Evolutionary conservation across 2,113 vertebrate species (phyloP).

Genomic region (Microtus richardsoni): DNA sequence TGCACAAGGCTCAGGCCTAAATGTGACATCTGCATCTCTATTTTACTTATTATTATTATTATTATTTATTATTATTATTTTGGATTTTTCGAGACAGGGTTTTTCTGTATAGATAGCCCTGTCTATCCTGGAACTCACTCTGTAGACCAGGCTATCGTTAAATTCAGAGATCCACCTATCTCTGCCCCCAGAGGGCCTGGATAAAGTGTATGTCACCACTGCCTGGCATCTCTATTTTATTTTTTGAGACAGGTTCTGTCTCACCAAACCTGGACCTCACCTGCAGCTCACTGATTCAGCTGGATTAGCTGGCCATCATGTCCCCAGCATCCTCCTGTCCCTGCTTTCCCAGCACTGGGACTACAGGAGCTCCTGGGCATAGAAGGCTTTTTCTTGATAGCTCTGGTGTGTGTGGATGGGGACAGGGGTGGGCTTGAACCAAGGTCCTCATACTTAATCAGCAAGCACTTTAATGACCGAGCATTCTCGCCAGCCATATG

Average conservation of each 20-base stretch:
- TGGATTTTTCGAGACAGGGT: not conserved
- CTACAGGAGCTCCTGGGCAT: too few species aligned
- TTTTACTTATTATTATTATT: not conserved
- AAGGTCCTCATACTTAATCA: not conserved
- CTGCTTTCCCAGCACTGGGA: too few species aligned
- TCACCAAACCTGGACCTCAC: not conserved
- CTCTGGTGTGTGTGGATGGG: too few species aligned
- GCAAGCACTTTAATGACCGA: not conserved
- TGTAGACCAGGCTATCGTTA: not conserved
- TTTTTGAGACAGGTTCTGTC: not conserved
- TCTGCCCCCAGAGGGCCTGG: not conserved
- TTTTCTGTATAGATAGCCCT: not conserved
- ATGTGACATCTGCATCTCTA: not conserved
- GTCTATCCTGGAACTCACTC: not conserved
- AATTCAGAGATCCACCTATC: not conserved
- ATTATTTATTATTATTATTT: not conserved
- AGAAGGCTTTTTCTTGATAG: not conserved
- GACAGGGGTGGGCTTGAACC: too few species aligned
- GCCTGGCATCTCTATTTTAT: not conserved
- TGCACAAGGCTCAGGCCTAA: too few species aligned
- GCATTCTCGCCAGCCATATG: too few species aligned
- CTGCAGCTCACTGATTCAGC: not conserved
- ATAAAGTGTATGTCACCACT: not conserved
- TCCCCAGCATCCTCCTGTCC: too few species aligned
- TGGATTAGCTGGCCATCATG: too few species aligned